A percentile compares a stretch with the other conserved stretches of the same genome.
Evolutionary conservation across 2,797 vertebrate species (phyloP).

Genomic region (Phataginus tricuspis): DNA sequence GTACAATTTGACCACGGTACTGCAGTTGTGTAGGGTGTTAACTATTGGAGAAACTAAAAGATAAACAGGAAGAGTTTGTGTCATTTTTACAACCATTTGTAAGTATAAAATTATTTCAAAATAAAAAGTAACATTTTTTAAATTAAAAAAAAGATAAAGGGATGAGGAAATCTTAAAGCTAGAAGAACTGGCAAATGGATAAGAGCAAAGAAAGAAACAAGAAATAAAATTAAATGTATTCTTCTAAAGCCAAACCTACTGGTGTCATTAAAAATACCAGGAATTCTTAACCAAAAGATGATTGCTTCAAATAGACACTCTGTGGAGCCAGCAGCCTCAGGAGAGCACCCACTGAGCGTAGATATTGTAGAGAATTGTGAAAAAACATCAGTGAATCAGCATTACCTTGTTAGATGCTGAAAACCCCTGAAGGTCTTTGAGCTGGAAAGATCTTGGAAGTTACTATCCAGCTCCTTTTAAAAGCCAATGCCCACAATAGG

Average conservation of each 20-base stretch:
- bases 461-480: neutral
- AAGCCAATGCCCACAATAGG: neutral
- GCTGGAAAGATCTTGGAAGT: neutral
- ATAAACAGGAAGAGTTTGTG: no score
- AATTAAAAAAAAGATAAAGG: neutral
- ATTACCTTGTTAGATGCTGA: neutral
- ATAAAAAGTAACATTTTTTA: no score
- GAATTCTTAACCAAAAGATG: neutral
- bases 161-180: neutral
- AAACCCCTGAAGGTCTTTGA: neutral
- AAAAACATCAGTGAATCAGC: neutral
- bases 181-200: neutral
- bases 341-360: accelerated
- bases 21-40: no score
- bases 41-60: no score
- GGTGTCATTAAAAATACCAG: neutral
- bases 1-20: no score
- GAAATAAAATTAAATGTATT: neutral
- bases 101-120: no score
- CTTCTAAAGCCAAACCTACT: neutral
- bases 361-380: neutral
- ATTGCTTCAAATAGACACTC: neutral
- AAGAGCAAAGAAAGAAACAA: neutral
- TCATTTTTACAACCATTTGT: no score
- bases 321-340: neutral